Evolutionary conservation across 1,140 invertebrate genomes (phyloP), one percentile per base, ranked within the genome.

Genomic region (Hyles euphorbiae): DNA sequence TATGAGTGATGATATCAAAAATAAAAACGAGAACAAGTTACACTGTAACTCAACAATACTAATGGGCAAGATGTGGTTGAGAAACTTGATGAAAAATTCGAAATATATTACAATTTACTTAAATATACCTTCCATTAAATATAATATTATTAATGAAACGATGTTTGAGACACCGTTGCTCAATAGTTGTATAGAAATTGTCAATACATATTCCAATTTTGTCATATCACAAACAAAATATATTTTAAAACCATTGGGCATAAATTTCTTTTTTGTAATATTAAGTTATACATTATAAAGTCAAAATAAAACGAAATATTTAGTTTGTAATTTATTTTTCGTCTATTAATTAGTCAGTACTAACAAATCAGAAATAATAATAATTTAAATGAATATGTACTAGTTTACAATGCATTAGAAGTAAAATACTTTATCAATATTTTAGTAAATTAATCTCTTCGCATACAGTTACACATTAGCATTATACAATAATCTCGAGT

Each of bases 111-210:
- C 43, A 49, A 36, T 12, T 32, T n/a, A 36, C 33, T 44, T 51
- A 44, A 47, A 53, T 34, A n/a, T 46, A 12, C 48, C 34, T n/a
- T 60, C 49, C 5, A 40, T 40, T 32, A 32, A n/a, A 22, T 6
- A 53, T 7, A 1, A 12, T 40, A 5, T 40, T 3, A 33, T 61
- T 45, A 54, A 61, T 34, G 56, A 66, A 52, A 53, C 64, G 7
- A 53, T 61, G 8, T 61, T 61, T 59, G 60, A 61, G 5, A 22
- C 33, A 6, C 9, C 46, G 5, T 36, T 50, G 22, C 10, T 53
- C 3, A 46, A 44, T 8, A 9, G 12, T 4, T 54, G 6, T 50
- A 9, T 40, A 34, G 48, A 48, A 56, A 9, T 36, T 47, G 45
- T 56, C 3, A 2, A 34, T 12, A 34, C 12, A 44, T 49, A 33